A percentile compares a stretch with the other conserved stretches of the same genome.
Evolutionary conservation across 1,140 invertebrate species (phyloP).

Genomic region (Orchesella cincta): DNA sequence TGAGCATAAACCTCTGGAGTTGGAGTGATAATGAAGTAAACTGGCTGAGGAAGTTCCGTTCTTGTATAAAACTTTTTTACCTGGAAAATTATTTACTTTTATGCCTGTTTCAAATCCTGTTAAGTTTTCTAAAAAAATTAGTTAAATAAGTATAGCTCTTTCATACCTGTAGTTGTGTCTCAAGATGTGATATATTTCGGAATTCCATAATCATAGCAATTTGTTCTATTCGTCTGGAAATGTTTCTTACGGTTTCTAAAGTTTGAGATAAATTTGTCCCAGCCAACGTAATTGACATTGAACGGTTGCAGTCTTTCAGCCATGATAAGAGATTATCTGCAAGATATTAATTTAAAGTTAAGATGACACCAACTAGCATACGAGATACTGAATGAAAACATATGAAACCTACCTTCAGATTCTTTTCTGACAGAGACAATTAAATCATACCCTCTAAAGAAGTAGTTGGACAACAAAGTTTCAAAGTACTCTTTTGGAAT

Average conservation of each 20-base stretch:
- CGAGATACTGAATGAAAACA: not conserved
- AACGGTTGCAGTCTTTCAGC: not conserved
- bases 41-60: not conserved
- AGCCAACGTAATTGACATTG: not conserved
- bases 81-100: no score
- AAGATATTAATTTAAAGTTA: not conserved
- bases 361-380: not conserved
- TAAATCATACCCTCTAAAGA: slow-evolving; percentile 11
- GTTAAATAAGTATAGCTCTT: no score
- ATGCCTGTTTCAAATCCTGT: no score
- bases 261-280: not conserved
- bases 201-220: not conserved
- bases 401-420: not conserved
- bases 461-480: not conserved
- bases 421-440: not conserved
- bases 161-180: slow-evolving; percentile 1
- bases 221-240: not conserved
- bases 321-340: slow-evolving; percentile 1
- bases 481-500: slow-evolving; percentile 1
- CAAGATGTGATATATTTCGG: slow-evolving; percentile 11
- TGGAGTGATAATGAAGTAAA: not conserved
- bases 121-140: no score
- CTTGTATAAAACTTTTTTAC: no score
- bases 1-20: not conserved
- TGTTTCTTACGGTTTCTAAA: not conserved